Conservation (phyloP, 2,797 vertebrate genomes). For the Crypturellus tataupa region DNA sequence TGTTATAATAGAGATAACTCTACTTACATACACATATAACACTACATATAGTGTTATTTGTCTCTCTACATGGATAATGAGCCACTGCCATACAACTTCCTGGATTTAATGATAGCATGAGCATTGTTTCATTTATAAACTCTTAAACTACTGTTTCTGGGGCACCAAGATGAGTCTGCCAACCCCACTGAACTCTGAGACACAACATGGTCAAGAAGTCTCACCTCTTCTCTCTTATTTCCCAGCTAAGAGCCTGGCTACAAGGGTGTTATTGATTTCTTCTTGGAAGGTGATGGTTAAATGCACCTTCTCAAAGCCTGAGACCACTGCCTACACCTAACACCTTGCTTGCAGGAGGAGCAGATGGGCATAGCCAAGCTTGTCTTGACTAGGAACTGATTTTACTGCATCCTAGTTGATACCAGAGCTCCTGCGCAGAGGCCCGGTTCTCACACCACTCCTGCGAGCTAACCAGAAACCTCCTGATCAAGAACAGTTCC, state of each 20-base stretch:
- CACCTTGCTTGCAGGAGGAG: not conserved
- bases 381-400: not conserved
- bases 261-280: not conserved
- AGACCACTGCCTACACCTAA: not conserved
- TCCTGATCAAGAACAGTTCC: not conserved
- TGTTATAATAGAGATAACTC: not conserved
- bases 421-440: accelerated
- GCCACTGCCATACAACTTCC: not conserved
- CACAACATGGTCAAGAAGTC: not conserved
- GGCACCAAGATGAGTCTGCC: not conserved
- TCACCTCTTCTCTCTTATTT: not conserved
- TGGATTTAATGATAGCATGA: not conserved
- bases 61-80: not conserved
- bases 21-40: not conserved
- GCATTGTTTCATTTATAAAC: not conserved
- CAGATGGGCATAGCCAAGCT: not conserved
- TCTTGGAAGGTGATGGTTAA: not conserved
- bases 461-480: not conserved
- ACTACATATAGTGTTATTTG: not conserved
- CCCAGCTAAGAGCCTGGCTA: not conserved
- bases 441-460: not conserved
- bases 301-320: not conserved
- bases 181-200: accelerated
- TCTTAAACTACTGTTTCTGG: not conserved
- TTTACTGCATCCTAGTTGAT: not conserved